Conservation (phyloP, 64 coral and sea anemone species). For the Pachyseris speciosa region DNA sequence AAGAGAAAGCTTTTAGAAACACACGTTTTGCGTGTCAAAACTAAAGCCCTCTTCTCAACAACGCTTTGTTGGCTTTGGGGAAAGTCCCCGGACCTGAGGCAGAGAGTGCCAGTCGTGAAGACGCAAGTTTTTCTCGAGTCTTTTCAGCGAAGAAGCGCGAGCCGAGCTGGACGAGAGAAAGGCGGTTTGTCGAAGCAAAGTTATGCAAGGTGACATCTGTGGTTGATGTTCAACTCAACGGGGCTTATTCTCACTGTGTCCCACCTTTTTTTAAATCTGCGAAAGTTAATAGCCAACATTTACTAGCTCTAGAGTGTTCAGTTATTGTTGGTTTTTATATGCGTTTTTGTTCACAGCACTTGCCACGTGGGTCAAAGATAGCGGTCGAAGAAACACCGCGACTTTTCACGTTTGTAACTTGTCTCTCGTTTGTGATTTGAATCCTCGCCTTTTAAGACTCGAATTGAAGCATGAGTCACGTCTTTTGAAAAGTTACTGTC, state of each 20-base stretch:
- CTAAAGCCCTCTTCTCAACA: constrained; percentile 79
- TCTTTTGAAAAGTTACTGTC: too few species aligned
- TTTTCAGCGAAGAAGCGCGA: constrained; percentile 69
- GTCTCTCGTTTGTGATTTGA: too few species aligned
- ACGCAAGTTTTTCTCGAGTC: constrained; percentile 67
- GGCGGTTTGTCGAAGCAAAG: constrained; percentile 95
- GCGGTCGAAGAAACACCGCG: too few species aligned
- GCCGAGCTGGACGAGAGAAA: constrained; percentile 73
- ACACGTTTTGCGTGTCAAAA: background rate
- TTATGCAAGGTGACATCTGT: constrained; percentile 81
- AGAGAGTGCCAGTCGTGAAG: constrained; percentile 92
- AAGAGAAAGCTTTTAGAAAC: constrained; percentile 2
- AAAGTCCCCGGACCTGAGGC: constrained; percentile 96
- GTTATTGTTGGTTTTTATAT: background rate
- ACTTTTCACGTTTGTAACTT: too few species aligned
- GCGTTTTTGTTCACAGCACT: background rate
- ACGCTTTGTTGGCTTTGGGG: constrained; percentile 93
- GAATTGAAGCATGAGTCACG: too few species aligned
- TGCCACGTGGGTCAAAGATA: constrained; percentile 1
- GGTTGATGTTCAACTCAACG: constrained; percentile 85
- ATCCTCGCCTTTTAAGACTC: too few species aligned
- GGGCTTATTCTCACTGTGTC: constrained; percentile 99
- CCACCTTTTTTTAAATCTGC: constrained; percentile 88
- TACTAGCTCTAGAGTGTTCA: background rate
- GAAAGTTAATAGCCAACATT: constrained; percentile 84